Base-by-base conservation (phyloP, 2,113 vertebrate genomes). In the Psophia crepitans region DNA sequence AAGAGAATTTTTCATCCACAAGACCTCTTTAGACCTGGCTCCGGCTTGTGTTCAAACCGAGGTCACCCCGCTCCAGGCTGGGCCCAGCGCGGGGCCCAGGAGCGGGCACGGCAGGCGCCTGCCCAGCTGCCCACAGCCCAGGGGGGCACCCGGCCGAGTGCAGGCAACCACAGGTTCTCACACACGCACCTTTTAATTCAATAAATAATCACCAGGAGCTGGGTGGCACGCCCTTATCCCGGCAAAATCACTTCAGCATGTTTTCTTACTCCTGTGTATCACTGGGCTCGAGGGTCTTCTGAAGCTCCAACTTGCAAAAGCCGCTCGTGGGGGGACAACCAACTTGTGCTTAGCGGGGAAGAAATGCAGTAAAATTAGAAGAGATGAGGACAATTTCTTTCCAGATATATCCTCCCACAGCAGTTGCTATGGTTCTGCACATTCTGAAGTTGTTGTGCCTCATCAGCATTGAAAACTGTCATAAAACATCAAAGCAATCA, bases 341-440 rank as follows among this genome's bases (percentile, higher is more conserved):
- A 3, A 58, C 8, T 0, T 75, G 78, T 49, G 61, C 27, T 14
- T 57, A 39, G 32, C 65, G 41, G 28, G 28, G 19, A 79, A 87
- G 44, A 92, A 78, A 44, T 64, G 49, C 5, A 5, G 46, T 57
- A 88, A 92, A 41, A 84, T 89, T 77, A 78, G 56, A 85, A 88
- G 32, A 78, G 33, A 70, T 48, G 28, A 82, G 41, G 48, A 41
- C 73, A 65, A 56, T 78, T 64, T 87, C 17, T 81, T 69, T 91
- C 77, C 69, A 89, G 48, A 85, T 87, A 73, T 11, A 87, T 53
- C 65, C 35, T 89, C 6, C 49, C 84, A 83, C 32, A 58, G 76
- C 65, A 73, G 90, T 95, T 93, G 91, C 94, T 85, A 93, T 89
- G 87, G 92, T 92, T 96, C 96, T 93, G n/a, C 37, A 66, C 54